Base-by-base conservation (phyloP, 2,888 invertebrate species). In the Drosophila anomelani region DNA sequence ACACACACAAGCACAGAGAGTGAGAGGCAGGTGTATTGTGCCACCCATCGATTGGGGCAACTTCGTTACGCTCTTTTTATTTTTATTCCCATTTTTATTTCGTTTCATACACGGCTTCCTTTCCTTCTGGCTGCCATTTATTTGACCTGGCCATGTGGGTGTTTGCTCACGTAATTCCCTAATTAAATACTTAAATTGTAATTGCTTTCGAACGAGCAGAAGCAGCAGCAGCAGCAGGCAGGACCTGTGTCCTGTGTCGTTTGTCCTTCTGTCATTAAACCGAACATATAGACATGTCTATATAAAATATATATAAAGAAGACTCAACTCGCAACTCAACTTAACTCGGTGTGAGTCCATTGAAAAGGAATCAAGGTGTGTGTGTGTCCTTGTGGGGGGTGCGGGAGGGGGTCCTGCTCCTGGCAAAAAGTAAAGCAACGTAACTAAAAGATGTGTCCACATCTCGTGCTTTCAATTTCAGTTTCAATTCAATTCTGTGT, bases 111-210 rank as follows among this genome's bases (percentile, higher is more conserved):
- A 53, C 44, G 61, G 44, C 29, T 53, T 71, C 53, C 17, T n/a
- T 59, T 59, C 29, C 17, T 57, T 44, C 56, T 39, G 38, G 20
- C 55, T 71, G 39, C 32, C 54, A 66, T 75, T 64, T 66, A 57
- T 57, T 66, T 66, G 75, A 70, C 72, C 67, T 73, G 57, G 57
- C 69, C 58, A 54, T 71, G 51, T 69, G 69, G 60, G 70, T 72
- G 72, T 70, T 72, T 60, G 70, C 84, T 79, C 85, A 85, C 88
- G 88, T 86, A 85, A 85, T 88, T 86, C 76, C 85, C 85, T 85
- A 85, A 85, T 85, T 85, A 85, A 89, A 89, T 89, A 89, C 89
- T 87, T 85, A 85, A 85, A 85, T 87, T 89, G 85, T 85, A 89
- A 85, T 85, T 89, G 85, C 85, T 89, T 89, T 89, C 89, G 87